These are phyloP conservation scores for Trichonephila clavata DNA, from an alignment of 1,140 invertebrate genomes.

Conservation along the genomic window DNA sequence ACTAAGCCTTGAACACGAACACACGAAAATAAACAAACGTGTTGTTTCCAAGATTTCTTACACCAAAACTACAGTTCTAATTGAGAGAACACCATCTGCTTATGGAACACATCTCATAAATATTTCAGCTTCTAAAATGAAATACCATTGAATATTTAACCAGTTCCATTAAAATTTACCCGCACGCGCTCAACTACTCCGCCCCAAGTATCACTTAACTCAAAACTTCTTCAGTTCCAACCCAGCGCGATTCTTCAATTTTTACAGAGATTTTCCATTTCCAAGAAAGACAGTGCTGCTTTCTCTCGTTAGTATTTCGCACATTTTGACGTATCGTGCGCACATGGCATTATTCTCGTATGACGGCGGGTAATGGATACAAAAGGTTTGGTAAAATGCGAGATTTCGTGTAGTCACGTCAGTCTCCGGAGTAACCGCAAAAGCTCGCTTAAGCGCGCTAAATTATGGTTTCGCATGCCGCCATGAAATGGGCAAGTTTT, in stretches of 20 bases:
- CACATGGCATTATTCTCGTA: neutral
- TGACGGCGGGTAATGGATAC: constrained; percentile 20
- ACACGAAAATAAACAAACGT: too few species aligned
- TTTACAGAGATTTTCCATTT: neutral
- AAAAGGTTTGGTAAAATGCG: constrained; percentile 17
- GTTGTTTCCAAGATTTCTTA: too few species aligned
- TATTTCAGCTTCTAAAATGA: neutral
- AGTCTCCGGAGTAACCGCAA: neutral
- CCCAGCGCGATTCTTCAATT: neutral
- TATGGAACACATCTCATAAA: neutral
- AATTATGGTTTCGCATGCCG: constrained; percentile 17
- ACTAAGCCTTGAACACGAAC: too few species aligned
- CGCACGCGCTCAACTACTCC: neutral
- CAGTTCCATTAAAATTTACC: neutral
- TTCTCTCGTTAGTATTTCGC: constrained; percentile 15
- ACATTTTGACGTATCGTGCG: constrained; percentile 14
- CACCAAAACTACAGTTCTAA: neutral
- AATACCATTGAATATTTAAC: constrained; percentile 10
- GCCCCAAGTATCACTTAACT: neutral
- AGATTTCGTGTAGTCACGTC: neutral
- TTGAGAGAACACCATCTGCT: neutral
- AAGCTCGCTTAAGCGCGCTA: neutral
- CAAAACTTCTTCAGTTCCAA: neutral
- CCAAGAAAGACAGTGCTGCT: neutral
- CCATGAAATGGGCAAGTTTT: neutral